Evolutionary conservation across 2,113 vertebrate species (phyloP), one percentile per base, ranked within the genome.

Genomic region (Murina feae): DNA sequence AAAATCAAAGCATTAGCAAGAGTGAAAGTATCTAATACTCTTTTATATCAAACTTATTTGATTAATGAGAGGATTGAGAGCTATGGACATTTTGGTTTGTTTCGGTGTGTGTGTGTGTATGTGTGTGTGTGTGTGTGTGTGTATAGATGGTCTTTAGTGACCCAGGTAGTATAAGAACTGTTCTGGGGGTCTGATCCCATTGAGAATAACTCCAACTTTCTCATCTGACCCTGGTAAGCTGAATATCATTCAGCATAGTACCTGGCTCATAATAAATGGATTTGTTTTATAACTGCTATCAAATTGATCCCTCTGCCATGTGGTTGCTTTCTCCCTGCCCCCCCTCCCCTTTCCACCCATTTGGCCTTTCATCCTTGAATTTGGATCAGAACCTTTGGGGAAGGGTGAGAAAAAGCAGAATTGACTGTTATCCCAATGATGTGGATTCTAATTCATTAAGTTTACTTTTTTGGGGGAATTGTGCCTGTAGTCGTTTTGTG

Each of bases 361-460:
- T 93, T 91, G 85, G 68, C 16, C 16, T 85, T 93, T 90, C 30
- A 39, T 93, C 47, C 39, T 90, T 95, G 79, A 21, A 65, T 89
- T 95, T 93, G n/a, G 72, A 63, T 97, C 74, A 96, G 68, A 92
- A 65, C 37, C 28, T 97, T 94, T 92, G 82, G 30, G 44, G 30
- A 82, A n/a, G 80, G 5, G 55, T 68, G n/a, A 78, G 37, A 76
- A 88, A 80, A 82, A 90, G 12, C 32, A 88, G 53, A 78, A 78
- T 11, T 96, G 76, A 89, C 76, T 85, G 9, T 85, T 93, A 81
- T 81, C 49, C 32, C 74, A 92, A 55, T 79, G 82, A 94, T 91
- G 78, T 86, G 21, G 32, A 72, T 92, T 95, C 81, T 95, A 95
- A 93, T 94, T 94, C 91, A 93, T 92, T 89, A 80, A 90, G 28